Evolutionary conservation across 2,888 invertebrate species (phyloP), one percentile per base, ranked within the genome.

Genomic region (Scelioninae gen. 2): DNA sequence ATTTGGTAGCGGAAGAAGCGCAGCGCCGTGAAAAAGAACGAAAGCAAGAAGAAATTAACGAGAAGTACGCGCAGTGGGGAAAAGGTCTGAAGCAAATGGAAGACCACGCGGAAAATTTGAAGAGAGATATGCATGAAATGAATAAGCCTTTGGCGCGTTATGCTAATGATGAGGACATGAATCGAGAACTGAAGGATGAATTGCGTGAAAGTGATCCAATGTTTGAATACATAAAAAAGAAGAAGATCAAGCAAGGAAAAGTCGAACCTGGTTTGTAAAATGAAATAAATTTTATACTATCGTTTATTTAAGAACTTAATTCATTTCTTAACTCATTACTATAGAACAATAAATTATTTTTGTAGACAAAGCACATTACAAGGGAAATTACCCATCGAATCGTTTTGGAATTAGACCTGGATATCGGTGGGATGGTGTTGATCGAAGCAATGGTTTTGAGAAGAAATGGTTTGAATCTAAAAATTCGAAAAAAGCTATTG

Each of bases 361-460:
- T 37, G 13, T 79, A 91, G 91, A 89, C 46, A 90, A 90, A 82
- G 94, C 93, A 0, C 87, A 87, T 6, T 99, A 96, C 85, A 90
- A 92, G 81, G 98, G 98, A 0, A 91, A 92, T 22, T 95, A 90
- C 79, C 93, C 94, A 60, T 96, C 97, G 10, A 99, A 99, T 88
- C 91, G 99, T 0, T 98, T 93, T 87, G 92, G 92, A 70, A 95
- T 99, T 58, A 88, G 90, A 6, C 99, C 99, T 0, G 99, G 99
- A 0, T 94, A 96, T 86, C 90, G 97, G 10, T 99, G 99, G 99
- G 99, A 99, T 84, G 99, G 99, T 0, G 98, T 99, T 0, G 96
- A 99, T 86, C 89, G 99, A 16, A 97, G 97, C 3, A 98, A 94
- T 86, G 98, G 98, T 0, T 99, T 96, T 84, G 99, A 99, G 85